A percentile compares a stretch with the other conserved stretches of the same genome.
Evolutionary conservation across 2,888 invertebrate species (phyloP).

Genomic region (Baronia brevicornis): DNA sequence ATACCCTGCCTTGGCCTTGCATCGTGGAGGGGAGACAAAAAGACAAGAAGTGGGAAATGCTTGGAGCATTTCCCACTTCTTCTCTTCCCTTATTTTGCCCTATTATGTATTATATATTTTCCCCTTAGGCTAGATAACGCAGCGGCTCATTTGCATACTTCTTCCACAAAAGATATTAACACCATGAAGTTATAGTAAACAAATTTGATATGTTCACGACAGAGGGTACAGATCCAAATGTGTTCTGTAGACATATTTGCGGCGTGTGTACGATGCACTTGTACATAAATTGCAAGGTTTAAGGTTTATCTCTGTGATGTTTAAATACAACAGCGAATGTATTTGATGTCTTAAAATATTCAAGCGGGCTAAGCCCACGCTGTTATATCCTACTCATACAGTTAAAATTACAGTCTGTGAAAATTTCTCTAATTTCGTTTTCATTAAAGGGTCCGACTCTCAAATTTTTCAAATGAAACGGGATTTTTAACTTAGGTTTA

Average conservation of each 20-base stretch:
- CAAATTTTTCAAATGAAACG: conserved; percentile 8
- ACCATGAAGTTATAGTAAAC: conserved; percentile 11
- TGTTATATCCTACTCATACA: background rate
- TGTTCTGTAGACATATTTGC: conserved; percentile 1
- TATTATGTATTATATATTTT: too few species aligned
- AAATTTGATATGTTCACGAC: conserved; percentile 5
- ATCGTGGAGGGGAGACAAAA: too few species aligned
- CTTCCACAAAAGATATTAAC: conserved; percentile 10
- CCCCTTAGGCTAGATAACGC: too few species aligned
- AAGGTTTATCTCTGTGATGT: conserved; percentile 8
- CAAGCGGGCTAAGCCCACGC: conserved; percentile 9
- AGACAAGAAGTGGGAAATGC: too few species aligned
- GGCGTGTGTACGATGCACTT: background rate
- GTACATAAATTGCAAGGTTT: conserved; percentile 6
- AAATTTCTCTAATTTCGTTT: conserved; percentile 12
- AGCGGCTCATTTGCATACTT: conserved; percentile 14
- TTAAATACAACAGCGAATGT: conserved; percentile 13
- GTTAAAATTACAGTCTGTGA: conserved; percentile 7
- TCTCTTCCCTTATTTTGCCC: too few species aligned
- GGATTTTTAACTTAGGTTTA: too few species aligned
- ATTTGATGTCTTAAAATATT: conserved; percentile 13
- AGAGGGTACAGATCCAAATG: conserved; percentile 2
- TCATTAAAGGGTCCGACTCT: conserved; percentile 7
- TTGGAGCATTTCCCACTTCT: too few species aligned
- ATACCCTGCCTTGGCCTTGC: too few species aligned